Evolutionary conservation across 2,113 vertebrate species (phyloP), one percentile per base, ranked within the genome.

Genomic region (Rhombomys opimus): DNA sequence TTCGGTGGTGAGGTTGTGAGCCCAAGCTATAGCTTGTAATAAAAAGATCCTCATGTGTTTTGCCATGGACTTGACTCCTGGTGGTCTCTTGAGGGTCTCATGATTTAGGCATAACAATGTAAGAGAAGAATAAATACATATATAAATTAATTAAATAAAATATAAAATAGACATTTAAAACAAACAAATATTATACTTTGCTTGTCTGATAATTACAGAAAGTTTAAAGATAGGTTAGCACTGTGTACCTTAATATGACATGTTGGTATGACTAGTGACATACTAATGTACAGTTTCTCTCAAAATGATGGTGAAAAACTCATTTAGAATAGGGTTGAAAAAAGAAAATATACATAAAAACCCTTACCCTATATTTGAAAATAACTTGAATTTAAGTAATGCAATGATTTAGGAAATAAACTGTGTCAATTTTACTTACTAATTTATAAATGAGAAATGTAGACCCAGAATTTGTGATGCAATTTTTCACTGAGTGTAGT

Each of bases 361-460:
- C 9, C n/a, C 17, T 38, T n/a, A n/a, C 13, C 14, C 11, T 70
- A 68, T 9, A 70, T 70, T 52, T 52, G 52, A 35, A 23, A 70
- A 25, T 14, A 70, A 50, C 12, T 50, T 68, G 23, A 46, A 41
- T 30, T 52, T 38, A 13, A 90, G 18, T 6, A 70, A 1, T 0
- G 25, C 0, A 59, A 9, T 50, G 12, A 38, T 75, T 50, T 18
- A 77, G 7, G 5, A 57, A 22, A 4, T 89, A 25, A 18, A 3
- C 35, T 52, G 32, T 12, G 30, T 57, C 63, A 5, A 92, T 85
- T 90, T 88, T 12, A 67, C 9, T 18, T n/a, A 41, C 38, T 0
- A 25, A 82, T 78, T 86, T 91, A 13, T 82, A 70, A 91, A 75
- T 38, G n/a, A 86, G 27, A 89, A 95, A 76, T 38, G 18, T 41